Percentiles rank a stretch among this genome's conserved stretches.
These are phyloP conservation scores for Apamea epomidion DNA, from an alignment of 2,888 invertebrate species.

Conservation along the genomic window DNA sequence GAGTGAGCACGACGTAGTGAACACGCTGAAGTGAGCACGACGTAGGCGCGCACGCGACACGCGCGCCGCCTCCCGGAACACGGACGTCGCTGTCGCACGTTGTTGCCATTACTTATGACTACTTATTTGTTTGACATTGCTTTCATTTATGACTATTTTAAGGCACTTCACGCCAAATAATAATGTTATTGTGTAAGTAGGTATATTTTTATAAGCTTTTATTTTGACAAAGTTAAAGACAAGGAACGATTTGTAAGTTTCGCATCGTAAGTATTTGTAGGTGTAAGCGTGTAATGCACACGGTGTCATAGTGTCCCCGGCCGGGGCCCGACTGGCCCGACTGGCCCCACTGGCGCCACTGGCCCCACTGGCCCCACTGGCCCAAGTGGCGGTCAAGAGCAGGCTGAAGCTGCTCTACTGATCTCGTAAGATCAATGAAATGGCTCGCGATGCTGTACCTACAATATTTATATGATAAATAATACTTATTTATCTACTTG, in stretches of 20 bases:
- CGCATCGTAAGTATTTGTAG: not conserved
- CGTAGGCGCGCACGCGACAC: not conserved
- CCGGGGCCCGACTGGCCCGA: not conserved
- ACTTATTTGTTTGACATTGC: slow-evolving; percentile 1
- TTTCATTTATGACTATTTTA: not conserved
- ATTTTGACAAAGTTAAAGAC: not conserved
- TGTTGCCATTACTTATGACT: not conserved
- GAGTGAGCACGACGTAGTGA: no score
- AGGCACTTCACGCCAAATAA: not conserved
- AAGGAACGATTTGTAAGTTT: not conserved
- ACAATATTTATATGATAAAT: not conserved
- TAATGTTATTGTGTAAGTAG: not conserved
- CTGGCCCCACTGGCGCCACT: no score
- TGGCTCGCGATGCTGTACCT: no score
- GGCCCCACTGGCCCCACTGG: not conserved
- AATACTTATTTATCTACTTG: not conserved
- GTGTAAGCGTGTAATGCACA: no score
- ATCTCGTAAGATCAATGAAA: not conserved
- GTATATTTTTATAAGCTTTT: not conserved
- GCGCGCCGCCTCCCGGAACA: not conserved
- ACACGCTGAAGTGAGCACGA: no score
- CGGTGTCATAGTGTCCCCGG: not conserved
- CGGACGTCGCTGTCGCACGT: not conserved
- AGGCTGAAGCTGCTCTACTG: not conserved
- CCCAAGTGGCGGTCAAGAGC: not conserved